phyloP scores from a whole-genome alignment of 2,113 vertebrate species.

The Eolophus roseicapilla region DNA sequence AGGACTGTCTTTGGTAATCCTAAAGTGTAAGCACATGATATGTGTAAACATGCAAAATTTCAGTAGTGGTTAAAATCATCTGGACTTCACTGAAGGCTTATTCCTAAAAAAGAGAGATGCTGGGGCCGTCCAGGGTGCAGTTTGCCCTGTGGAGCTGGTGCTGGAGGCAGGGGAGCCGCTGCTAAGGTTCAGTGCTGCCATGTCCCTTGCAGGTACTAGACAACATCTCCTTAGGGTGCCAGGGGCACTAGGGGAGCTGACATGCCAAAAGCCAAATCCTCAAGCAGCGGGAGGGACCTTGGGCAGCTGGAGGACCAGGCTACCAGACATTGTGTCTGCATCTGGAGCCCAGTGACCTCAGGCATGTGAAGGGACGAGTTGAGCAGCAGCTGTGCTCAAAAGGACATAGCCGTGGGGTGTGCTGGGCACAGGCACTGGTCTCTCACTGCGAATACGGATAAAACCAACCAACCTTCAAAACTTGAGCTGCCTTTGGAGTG shows the following conservation, averaged over 20 bases:
- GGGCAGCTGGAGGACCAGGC: not conserved
- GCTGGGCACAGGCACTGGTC: not conserved
- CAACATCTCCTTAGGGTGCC: not conserved
- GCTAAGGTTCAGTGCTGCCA: not conserved
- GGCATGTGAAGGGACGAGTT: rapidly evolving
- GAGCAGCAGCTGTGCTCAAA: not conserved
- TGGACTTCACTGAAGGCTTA: not conserved
- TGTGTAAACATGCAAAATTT: not conserved
- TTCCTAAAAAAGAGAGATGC: not conserved
- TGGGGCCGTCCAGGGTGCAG: not conserved
- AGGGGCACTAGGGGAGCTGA: not conserved
- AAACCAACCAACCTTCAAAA: not conserved
- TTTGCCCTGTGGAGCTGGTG: not conserved
- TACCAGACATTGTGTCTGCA: rapidly evolving
- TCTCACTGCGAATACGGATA: not conserved
- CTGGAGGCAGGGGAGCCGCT: not conserved
- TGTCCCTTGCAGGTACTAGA: not conserved
- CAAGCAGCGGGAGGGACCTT: not conserved
- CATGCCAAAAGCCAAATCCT: not conserved
- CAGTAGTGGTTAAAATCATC: not conserved
- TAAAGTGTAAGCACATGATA: not conserved
- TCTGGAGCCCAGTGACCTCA: not conserved
- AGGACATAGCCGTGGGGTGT: rapidly evolving
- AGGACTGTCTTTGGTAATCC: not conserved
- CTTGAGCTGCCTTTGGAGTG: rapidly evolving